A percentile compares a stretch with the other conserved stretches of the same genome.
phyloP scores from a whole-genome alignment of 2,797 vertebrate species.

The Neopelma chrysocephalum region DNA sequence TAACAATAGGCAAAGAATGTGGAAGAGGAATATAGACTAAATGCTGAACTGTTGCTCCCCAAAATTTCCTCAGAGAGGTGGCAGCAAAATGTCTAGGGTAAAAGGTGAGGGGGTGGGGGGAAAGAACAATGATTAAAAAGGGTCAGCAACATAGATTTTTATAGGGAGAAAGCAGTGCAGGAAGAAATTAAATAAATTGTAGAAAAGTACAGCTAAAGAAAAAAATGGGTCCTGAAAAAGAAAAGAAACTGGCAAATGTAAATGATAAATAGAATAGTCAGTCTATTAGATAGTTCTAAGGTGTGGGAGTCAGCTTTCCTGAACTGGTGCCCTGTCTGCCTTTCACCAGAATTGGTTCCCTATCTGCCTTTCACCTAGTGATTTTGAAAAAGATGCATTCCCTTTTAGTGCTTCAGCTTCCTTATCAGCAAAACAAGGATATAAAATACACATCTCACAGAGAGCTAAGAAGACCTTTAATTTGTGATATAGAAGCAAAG shows the following conservation, averaged over 20 bases:
- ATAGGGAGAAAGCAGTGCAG: background rate
- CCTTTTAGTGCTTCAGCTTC: background rate
- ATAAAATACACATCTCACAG: background rate
- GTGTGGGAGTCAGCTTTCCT: background rate
- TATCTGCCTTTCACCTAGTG: background rate
- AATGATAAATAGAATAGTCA: background rate
- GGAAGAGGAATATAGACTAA: background rate
- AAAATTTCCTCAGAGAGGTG: background rate
- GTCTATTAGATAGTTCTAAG: background rate
- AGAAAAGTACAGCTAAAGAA: background rate
- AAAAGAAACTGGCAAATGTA: background rate
- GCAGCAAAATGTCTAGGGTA: background rate
- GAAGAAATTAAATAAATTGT: background rate
- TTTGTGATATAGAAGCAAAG: background rate
- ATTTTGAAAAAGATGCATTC: constrained; percentile 10
- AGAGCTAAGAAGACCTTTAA: background rate
- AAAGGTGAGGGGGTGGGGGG: background rate
- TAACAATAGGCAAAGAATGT: background rate
- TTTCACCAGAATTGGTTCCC: background rate
- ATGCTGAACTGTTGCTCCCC: background rate
- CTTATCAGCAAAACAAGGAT: constrained; percentile 24
- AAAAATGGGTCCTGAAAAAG: background rate
- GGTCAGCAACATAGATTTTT: background rate
- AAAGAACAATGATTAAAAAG: background rate
- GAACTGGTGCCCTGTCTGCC: background rate